Percentiles rank a stretch among this genome's conserved stretches.
Conservation (phyloP, 1,140 invertebrate species). For the Stenopsyche tienmushanensis region DNA sequence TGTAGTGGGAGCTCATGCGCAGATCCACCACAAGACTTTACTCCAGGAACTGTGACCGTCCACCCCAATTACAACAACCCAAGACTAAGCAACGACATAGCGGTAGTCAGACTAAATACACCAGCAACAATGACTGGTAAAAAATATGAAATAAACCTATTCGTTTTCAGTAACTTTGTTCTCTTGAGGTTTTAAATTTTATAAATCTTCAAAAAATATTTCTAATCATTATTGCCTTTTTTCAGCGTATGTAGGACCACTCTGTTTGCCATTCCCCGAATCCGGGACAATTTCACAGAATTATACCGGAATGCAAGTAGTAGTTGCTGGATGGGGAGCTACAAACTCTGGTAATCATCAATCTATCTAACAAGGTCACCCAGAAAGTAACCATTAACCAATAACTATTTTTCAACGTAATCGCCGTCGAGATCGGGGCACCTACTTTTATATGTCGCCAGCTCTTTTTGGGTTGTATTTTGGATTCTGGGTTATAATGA, state of each 20-base stretch:
- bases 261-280: constrained; percentile 55
- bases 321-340: constrained; percentile 60
- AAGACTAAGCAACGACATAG: constrained; percentile 53
- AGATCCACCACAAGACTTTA: constrained; percentile 49
- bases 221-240: constrained; percentile 23
- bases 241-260: constrained; percentile 51
- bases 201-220: no score
- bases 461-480: no score
- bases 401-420: no score
- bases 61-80: constrained; percentile 51
- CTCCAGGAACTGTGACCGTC: constrained; percentile 44
- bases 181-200: not conserved
- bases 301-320: constrained; percentile 49
- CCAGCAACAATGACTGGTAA: constrained; percentile 27
- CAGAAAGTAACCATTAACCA: no score
- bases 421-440: no score
- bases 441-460: no score
- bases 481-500: no score
- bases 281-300: constrained; percentile 42
- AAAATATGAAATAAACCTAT: not conserved
- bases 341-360: constrained; percentile 34
- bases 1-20: constrained; percentile 51
- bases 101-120: constrained; percentile 31
- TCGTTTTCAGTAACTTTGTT: not conserved
- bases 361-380: not conserved